Conservation (phyloP, 2,888 invertebrate species). For the Physocephala rufipes region DNA sequence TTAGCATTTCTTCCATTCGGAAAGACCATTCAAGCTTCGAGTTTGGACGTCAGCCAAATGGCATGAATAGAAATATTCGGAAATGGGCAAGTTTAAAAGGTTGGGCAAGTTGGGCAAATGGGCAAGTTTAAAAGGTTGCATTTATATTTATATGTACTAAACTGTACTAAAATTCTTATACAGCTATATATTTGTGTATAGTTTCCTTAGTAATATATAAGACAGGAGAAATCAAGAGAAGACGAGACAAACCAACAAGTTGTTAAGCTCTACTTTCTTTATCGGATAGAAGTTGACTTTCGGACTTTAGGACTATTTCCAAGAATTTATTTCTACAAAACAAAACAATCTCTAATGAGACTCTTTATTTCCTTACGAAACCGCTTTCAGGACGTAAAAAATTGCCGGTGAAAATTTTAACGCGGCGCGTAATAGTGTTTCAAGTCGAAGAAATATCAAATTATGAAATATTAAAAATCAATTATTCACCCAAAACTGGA, state of each 20-base stretch:
- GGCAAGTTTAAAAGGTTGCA: too few species aligned
- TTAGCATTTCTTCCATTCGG: neutral
- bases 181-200: too few species aligned
- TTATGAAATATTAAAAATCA: too few species aligned
- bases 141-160: too few species aligned
- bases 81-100: too few species aligned
- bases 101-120: too few species aligned
- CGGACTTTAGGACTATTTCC: constrained; percentile 3
- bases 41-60: neutral
- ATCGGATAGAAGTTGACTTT: neutral
- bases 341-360: constrained; percentile 14
- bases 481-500: too few species aligned
- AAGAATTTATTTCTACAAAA: neutral
- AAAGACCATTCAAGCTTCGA: neutral
- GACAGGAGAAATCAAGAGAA: neutral
- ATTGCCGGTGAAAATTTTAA: neutral
- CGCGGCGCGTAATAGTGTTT: neutral
- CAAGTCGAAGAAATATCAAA: neutral
- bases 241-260: constrained; percentile 21
- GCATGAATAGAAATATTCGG: too few species aligned
- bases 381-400: neutral
- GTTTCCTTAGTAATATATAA: too few species aligned
- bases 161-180: too few species aligned
- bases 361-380: neutral
- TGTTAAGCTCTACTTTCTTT: neutral